Percentiles rank a stretch among this genome's conserved stretches.
These are phyloP conservation scores for Lanius ludovicianus DNA, from an alignment of 2,113 vertebrate genomes.

Conservation along the genomic window DNA sequence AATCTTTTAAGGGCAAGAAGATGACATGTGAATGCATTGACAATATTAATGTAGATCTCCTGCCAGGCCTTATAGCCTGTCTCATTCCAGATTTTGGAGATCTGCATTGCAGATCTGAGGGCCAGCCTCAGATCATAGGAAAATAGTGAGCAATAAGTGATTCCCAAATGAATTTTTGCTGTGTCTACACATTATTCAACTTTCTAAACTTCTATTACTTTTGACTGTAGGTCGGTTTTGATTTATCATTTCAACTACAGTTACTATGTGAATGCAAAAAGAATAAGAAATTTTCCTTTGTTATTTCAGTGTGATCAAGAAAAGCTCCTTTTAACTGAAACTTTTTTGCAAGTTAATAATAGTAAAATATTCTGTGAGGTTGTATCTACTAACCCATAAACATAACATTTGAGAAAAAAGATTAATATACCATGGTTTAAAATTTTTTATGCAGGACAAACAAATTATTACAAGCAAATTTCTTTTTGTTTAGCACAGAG, in stretches of 20 bases:
- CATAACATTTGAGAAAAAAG: slow-evolving; percentile 17
- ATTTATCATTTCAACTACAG: slow-evolving; percentile 24
- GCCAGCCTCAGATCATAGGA: background rate
- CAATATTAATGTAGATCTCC: background rate
- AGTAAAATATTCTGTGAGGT: background rate
- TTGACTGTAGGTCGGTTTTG: slow-evolving; percentile 41
- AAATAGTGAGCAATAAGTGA: slow-evolving; percentile 20
- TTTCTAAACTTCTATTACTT: slow-evolving; percentile 40
- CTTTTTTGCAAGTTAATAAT: background rate
- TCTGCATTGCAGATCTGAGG: slow-evolving; percentile 49
- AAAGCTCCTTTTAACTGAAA: background rate
- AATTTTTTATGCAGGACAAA: slow-evolving; percentile 7
- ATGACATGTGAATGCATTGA: background rate
- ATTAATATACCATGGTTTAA: background rate
- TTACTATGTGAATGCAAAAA: background rate
- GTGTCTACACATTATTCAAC: slow-evolving; percentile 19
- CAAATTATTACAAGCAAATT: background rate
- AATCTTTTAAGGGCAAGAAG: background rate
- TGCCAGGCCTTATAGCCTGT: background rate
- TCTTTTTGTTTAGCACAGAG: slow-evolving; percentile 31
- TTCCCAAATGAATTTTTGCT: slow-evolving; percentile 52
- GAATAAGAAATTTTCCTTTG: background rate
- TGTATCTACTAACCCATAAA: background rate
- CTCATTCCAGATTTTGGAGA: background rate
- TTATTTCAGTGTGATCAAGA: background rate